Conservation (phyloP, 2,113 vertebrate species). For the Siphamia tubifer region DNA sequence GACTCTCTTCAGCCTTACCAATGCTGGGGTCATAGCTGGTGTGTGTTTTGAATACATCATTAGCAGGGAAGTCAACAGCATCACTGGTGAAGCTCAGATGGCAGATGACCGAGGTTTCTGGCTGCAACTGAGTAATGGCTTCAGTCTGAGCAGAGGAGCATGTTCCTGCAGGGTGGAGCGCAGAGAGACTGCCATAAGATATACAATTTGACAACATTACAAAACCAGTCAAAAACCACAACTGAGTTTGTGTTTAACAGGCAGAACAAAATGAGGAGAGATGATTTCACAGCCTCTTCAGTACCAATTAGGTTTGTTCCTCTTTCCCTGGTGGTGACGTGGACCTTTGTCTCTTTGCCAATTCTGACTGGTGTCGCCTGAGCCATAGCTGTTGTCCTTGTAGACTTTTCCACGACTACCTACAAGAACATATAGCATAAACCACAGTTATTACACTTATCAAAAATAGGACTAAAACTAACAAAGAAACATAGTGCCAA, state of each 20-base stretch:
- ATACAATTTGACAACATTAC: too few relatives aligned
- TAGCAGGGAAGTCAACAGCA: conserved; percentile 81
- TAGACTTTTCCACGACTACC: conserved; percentile 77
- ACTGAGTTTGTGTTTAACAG: too few relatives aligned
- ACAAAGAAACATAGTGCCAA: too few relatives aligned
- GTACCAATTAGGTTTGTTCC: conserved; percentile 90
- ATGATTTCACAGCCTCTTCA: not conserved
- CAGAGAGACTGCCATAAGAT: not conserved
- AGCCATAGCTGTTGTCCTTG: conserved; percentile 70
- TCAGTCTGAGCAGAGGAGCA: conserved; percentile 85
- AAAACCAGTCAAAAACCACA: not conserved
- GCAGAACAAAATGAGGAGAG: too few relatives aligned
- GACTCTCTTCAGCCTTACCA: too few relatives aligned
- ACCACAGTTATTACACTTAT: too few relatives aligned
- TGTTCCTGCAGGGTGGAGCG: conserved; percentile 74
- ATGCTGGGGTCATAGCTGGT: conserved; percentile 82
- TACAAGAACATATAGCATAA: conserved; percentile 54
- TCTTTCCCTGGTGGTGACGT: conserved; percentile 80
- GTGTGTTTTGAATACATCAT: conserved; percentile 81
- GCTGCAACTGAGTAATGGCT: conserved; percentile 79
- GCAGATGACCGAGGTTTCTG: conserved; percentile 85
- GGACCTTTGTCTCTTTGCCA: conserved; percentile 78
- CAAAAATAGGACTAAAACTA: too few relatives aligned
- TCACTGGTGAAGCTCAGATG: conserved; percentile 84
- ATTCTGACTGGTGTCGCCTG: conserved; percentile 67